Percentiles rank a stretch among this genome's conserved stretches.
These are phyloP conservation scores for Alethe castanea DNA, from an alignment of 2,113 vertebrate species.

Conservation along the genomic window DNA sequence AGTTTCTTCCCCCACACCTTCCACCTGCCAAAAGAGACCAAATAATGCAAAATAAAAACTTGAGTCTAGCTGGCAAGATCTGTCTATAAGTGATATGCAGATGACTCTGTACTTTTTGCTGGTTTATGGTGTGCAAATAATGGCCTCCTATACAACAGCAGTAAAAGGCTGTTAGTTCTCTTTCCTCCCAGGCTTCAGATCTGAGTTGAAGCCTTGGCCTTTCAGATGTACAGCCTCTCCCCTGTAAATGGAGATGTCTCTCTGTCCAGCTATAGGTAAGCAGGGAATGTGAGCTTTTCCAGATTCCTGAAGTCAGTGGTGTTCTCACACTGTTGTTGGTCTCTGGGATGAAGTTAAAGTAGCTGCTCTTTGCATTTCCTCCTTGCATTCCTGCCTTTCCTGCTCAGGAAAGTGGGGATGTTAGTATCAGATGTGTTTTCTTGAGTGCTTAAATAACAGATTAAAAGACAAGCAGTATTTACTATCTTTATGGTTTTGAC, in stretches of 20 bases:
- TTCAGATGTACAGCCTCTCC: background rate
- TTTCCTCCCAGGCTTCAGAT: background rate
- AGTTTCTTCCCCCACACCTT: background rate
- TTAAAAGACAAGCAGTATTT: background rate
- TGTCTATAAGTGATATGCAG: background rate
- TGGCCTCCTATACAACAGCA: slow-evolving; percentile 13
- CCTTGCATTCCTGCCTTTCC: background rate
- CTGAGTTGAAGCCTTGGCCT: background rate
- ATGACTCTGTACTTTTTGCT: background rate
- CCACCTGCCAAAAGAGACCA: background rate
- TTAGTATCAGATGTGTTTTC: background rate
- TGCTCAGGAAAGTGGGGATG: background rate
- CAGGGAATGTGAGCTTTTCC: background rate
- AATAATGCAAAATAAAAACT: background rate
- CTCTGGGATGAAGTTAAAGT: background rate
- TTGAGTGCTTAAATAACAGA: background rate
- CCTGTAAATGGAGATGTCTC: background rate
- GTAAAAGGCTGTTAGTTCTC: slow-evolving; percentile 1
- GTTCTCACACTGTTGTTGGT: background rate
- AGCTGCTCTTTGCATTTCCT: background rate
- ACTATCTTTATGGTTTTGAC: background rate
- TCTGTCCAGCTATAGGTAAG: background rate
- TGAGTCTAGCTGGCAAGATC: background rate
- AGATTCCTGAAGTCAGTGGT: background rate
- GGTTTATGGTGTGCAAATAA: slow-evolving; percentile 50